phyloP scores from a whole-genome alignment of 2,113 vertebrate genomes.

The Anser brachyrhynchus region DNA sequence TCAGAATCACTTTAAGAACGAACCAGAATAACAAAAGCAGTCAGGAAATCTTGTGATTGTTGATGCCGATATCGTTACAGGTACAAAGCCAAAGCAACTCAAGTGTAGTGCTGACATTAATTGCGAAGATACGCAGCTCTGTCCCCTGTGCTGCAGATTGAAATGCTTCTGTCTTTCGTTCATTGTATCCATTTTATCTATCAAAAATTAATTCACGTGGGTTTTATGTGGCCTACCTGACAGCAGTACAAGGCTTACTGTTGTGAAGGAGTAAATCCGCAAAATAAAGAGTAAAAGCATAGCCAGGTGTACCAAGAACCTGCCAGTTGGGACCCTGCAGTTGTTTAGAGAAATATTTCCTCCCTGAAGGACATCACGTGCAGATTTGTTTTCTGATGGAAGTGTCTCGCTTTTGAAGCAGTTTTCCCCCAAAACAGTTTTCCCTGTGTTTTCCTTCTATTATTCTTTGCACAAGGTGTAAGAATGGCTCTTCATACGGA shows the following conservation, averaged over 20 bases:
- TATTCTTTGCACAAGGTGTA: constrained; percentile 27
- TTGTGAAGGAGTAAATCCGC: constrained; percentile 43
- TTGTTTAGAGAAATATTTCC: constrained; percentile 55
- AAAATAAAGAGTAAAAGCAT: constrained; percentile 12
- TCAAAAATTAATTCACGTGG: constrained; percentile 13
- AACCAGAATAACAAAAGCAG: not conserved
- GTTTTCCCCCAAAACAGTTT: constrained; percentile 55
- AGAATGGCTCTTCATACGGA: constrained; percentile 46
- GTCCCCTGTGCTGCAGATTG: not conserved
- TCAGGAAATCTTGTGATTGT: not conserved
- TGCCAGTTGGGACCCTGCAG: constrained; percentile 34
- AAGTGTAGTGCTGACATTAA: not conserved
- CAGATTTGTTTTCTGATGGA: constrained; percentile 65
- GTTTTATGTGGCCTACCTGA: constrained; percentile 32
- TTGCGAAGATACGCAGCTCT: not conserved
- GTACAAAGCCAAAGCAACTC: not conserved
- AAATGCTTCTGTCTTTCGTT: not conserved
- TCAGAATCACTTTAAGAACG: not conserved
- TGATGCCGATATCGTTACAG: not conserved
- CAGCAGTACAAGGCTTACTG: constrained; percentile 33
- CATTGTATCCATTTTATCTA: constrained; percentile 5
- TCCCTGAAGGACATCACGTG: constrained; percentile 44
- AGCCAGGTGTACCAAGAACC: constrained; percentile 26
- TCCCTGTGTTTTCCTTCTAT: constrained; percentile 42
- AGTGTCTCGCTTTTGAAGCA: constrained; percentile 51